A percentile compares a stretch with the other conserved stretches of the same genome.
Conservation (phyloP, 2,113 vertebrate genomes). For the Menura novaehollandiae region DNA sequence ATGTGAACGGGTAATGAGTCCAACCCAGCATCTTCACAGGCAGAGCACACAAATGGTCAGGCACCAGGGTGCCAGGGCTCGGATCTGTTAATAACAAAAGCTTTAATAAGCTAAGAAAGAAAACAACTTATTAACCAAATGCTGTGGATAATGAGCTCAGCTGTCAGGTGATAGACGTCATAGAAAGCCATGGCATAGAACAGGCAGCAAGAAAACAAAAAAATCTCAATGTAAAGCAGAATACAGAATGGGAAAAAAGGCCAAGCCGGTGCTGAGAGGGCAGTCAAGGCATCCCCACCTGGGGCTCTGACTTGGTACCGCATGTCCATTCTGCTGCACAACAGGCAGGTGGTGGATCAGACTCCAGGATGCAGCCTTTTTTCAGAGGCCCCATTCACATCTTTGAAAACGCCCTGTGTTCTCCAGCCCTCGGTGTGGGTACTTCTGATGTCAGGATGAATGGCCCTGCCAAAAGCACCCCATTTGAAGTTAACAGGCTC, state of each 20-base stretch:
- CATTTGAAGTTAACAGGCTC: background rate
- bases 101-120: background rate
- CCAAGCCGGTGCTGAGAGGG: background rate
- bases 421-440: background rate
- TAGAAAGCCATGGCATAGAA: background rate
- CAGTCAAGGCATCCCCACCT: background rate
- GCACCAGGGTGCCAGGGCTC: background rate
- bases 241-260: background rate
- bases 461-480: fast-evolving
- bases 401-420: background rate
- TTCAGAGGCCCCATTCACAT: background rate
- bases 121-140: background rate
- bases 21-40: background rate
- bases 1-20: background rate
- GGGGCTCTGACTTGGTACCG: background rate
- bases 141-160: background rate
- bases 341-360: background rate
- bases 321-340: fast-evolving
- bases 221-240: background rate
- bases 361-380: background rate
- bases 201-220: background rate
- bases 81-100: background rate
- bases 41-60: constrained; percentile 41
- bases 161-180: background rate
- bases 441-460: background rate